phyloP scores from a whole-genome alignment of 92 coral and sea anemone genomes.

The Metridium senile region DNA sequence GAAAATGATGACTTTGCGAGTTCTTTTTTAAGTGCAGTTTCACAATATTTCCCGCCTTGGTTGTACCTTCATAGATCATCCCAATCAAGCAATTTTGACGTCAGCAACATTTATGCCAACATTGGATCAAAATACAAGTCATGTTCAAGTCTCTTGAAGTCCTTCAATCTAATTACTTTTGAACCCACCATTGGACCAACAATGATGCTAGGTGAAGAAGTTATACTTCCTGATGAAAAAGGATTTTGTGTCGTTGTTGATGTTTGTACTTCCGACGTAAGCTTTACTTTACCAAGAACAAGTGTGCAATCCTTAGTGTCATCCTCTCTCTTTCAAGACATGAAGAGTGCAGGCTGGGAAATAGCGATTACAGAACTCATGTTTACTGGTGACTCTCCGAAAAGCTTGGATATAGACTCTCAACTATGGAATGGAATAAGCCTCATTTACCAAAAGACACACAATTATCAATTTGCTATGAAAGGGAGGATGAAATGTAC shows the following conservation, averaged over 20 bases:
- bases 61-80: neutral
- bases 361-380: conserved; percentile 1
- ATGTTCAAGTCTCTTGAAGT: conserved; percentile 7
- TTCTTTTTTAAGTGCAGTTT: conserved; percentile 1
- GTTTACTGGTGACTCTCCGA: conserved; percentile 5
- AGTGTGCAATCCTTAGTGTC: neutral
- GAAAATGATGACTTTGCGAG: conserved; percentile 17
- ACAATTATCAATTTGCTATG: conserved; percentile 10
- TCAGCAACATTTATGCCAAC: conserved; percentile 8
- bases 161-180: neutral
- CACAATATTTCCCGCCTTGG: conserved; percentile 19
- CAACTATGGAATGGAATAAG: conserved; percentile 25
- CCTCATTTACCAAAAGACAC: neutral
- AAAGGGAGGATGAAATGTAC: conserved; percentile 18
- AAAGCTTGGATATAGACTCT: neutral
- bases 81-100: conserved; percentile 7
- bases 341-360: conserved; percentile 26
- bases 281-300: conserved; percentile 5
- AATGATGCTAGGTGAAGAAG: neutral
- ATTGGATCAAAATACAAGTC: neutral
- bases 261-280: conserved; percentile 25
- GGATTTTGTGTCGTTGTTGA: conserved; percentile 28
- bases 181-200: conserved; percentile 15
- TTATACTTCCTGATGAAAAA: conserved; percentile 5
- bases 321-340: conserved; percentile 14